These are phyloP conservation scores for Melieria omissa DNA, from an alignment of 2,888 invertebrate genomes.

Conservation along the genomic window DNA sequence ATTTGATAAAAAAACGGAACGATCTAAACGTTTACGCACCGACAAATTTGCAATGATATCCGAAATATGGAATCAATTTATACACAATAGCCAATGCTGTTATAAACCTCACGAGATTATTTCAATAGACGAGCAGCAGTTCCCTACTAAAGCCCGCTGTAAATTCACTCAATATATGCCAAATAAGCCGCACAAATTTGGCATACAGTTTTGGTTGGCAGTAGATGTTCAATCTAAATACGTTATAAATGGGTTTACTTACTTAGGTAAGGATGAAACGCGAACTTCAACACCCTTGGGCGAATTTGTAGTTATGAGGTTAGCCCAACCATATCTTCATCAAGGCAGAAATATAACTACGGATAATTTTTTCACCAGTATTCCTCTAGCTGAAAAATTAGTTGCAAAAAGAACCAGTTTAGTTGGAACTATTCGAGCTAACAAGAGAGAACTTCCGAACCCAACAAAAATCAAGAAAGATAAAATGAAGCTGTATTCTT, in stretches of 20 bases:
- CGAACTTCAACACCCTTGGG: neutral
- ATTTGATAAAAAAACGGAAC: constrained; percentile 34
- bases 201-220: constrained; percentile 32
- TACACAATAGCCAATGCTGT: constrained; percentile 17
- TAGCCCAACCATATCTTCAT: constrained; percentile 44
- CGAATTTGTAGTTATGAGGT: constrained; percentile 28
- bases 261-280: constrained; percentile 30
- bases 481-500: neutral
- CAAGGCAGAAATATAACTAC: constrained; percentile 45
- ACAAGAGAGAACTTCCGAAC: neutral
- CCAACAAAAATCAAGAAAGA: too few species aligned
- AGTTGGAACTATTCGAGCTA: neutral
- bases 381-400: constrained; percentile 43
- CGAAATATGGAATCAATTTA: constrained; percentile 30
- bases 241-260: constrained; percentile 32
- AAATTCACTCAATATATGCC: constrained; percentile 31
- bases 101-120: constrained; percentile 18
- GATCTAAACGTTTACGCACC: constrained; percentile 24
- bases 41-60: constrained; percentile 37
- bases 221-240: constrained; percentile 24
- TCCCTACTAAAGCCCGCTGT: constrained; percentile 27
- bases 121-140: constrained; percentile 29
- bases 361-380: constrained; percentile 47
- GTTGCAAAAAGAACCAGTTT: constrained; percentile 36
- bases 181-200: constrained; percentile 29